Base-by-base conservation (phyloP, 2,888 invertebrate genomes). In the Pegoplata infirma region DNA sequence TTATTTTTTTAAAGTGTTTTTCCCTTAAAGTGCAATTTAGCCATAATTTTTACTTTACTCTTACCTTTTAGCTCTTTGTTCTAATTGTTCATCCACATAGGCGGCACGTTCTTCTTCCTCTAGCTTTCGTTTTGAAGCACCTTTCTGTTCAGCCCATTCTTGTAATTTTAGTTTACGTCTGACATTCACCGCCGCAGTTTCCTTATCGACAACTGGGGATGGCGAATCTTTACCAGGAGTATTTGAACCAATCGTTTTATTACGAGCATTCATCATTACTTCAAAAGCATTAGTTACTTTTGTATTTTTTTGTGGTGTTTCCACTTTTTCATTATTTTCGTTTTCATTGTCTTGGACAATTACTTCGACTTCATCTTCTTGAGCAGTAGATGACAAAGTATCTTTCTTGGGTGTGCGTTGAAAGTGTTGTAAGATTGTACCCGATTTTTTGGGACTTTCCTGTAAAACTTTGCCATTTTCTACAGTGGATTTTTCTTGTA, bases 261-360 rank as follows among this genome's bases (percentile, higher is more conserved):
- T 91, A 80, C 93, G 90, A 16, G 92, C 92, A 81, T 92, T 92
- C 94, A 94, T 94, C 90, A 94, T 90, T 28, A 94, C 85, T 83
- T 92, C 90, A 86, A 94, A 94, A 36, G 92, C 93, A 91, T 94
- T 90, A 2, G 85, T 82, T 32, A 85, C 79, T 21, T 84, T 82
- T 6, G 82, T 79, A 6, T 80, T 36, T 14, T 82, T 82, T 0
- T 47, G 8, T 14, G 36, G 36, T 19, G 21, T 32, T n/a, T 23
- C 19, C 4, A 32, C 14, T 66, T 53, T 58, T 14, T 49, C 21
- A 16, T 19, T 25, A 47, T 66, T 53, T 14, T 67, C 49, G 47
- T 3, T 66, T 19, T 21, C 46, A 46, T 32, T 36, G 16, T 17
- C 46, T 12, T 58, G 59, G 2, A 58, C 47, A 25, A 7, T 51